phyloP scores from a whole-genome alignment of 2,888 invertebrate species.

The Gastracanthus pulcherrimus region DNA sequence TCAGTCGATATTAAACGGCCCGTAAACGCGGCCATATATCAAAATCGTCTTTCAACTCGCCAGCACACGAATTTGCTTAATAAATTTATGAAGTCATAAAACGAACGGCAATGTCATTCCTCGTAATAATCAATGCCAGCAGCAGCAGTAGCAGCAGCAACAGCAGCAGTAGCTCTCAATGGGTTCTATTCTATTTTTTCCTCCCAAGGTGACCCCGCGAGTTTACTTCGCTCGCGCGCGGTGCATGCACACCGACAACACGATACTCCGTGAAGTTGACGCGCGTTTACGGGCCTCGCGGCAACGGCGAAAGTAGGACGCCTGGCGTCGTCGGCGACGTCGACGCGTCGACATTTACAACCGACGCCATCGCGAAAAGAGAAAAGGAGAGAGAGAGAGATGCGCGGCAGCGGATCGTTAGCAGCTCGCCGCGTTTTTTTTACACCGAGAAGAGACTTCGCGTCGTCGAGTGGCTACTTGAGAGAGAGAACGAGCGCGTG shows the following conservation, averaged over 20 bases:
- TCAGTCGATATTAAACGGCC: slow-evolving; percentile 44
- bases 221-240: too few species aligned
- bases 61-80: slow-evolving; percentile 42
- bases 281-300: slow-evolving; percentile 5
- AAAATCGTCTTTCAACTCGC: slow-evolving; percentile 38
- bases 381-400: too few species aligned
- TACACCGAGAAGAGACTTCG: background rate
- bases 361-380: slow-evolving; percentile 4
- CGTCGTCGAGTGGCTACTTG: background rate
- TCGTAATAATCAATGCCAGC: slow-evolving; percentile 22
- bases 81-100: slow-evolving; percentile 46
- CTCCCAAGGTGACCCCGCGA: slow-evolving; percentile 31
- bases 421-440: slow-evolving; percentile 4
- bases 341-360: slow-evolving; percentile 26
- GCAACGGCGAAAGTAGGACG: slow-evolving; percentile 31
- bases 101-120: slow-evolving; percentile 30
- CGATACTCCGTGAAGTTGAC: slow-evolving; percentile 5
- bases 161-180: too few species aligned
- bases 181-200: slow-evolving; percentile 25
- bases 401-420: slow-evolving; percentile 16
- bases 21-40: slow-evolving; percentile 42
- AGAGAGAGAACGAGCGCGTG: background rate
- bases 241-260: too few species aligned
- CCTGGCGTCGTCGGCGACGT: background rate
- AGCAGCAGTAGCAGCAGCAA: too few species aligned